Evolutionary conservation across 2,888 invertebrate genomes (phyloP).

Genomic region (Pyrrhosoma nymphula): DNA sequence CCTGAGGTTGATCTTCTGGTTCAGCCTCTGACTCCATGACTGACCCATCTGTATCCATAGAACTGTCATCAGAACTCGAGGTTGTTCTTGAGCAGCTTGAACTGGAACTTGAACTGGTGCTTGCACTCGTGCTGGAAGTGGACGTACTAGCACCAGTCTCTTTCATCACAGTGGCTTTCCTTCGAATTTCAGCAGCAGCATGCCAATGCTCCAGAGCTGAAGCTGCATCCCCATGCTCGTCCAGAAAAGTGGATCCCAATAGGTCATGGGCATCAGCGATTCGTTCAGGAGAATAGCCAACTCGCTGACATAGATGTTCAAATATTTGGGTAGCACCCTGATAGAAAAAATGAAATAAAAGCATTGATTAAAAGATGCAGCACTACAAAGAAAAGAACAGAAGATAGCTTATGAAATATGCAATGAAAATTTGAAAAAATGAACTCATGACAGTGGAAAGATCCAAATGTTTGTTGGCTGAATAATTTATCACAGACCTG

Average conservation of each 20-base stretch:
- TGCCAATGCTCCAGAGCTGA: slow-evolving; percentile 89
- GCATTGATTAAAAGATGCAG: neutral
- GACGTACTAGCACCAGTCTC: neutral
- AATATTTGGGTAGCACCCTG: slow-evolving; percentile 86
- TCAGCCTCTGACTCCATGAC: slow-evolving; percentile 30
- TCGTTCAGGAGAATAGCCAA: slow-evolving; percentile 83
- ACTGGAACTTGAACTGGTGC: neutral
- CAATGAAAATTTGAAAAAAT: neutral
- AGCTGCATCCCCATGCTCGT: slow-evolving; percentile 89
- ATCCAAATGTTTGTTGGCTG: neutral
- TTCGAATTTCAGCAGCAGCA: slow-evolving; percentile 82
- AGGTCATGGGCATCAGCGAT: slow-evolving; percentile 93
- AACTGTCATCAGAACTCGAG: slow-evolving; percentile 13
- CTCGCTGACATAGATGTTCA: slow-evolving; percentile 83
- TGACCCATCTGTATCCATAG: slow-evolving; percentile 35
- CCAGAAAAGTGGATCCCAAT: slow-evolving; percentile 92
- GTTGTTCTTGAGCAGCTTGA: neutral
- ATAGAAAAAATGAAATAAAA: neutral
- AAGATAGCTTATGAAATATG: neutral
- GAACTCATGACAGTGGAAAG: neutral
- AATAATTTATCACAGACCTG: neutral
- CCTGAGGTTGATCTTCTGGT: neutral
- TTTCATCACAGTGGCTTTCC: neutral
- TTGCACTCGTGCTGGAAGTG: neutral
- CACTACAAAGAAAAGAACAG: neutral